Percentiles rank a stretch among this genome's conserved stretches.
Evolutionary conservation across 1,140 invertebrate genomes (phyloP).

Genomic region (Pogonognathellus flavescens): DNA sequence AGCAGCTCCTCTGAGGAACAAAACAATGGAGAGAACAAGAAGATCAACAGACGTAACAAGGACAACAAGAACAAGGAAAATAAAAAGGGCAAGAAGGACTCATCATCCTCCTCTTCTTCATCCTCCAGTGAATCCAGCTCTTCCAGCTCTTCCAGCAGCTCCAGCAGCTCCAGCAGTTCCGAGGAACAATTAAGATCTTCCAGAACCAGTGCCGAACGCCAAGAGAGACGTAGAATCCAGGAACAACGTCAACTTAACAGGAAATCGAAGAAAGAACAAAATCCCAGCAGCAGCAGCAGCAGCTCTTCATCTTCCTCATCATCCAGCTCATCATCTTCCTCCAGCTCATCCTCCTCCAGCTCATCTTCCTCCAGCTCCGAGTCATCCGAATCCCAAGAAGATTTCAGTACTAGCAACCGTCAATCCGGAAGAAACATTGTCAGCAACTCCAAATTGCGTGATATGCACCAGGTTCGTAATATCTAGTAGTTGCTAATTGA

Average conservation of each 20-base stretch:
- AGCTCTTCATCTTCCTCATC: not conserved
- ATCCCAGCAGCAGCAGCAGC: not conserved
- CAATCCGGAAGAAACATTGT: too few relatives aligned
- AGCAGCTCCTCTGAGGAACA: conserved; percentile 1
- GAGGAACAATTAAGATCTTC: not conserved
- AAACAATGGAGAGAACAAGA: too few relatives aligned
- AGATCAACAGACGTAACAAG: too few relatives aligned
- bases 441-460: not conserved
- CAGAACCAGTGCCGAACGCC: not conserved
- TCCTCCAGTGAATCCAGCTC: conserved; percentile 18
- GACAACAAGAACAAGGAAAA: not conserved
- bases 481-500: not conserved
- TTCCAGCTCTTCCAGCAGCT: conserved; percentile 18
- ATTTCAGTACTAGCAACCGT: not conserved
- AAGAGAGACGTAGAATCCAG: too few relatives aligned
- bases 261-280: not conserved
- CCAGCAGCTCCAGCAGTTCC: not conserved
- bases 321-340: not conserved
- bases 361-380: conserved; percentile 15
- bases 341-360: conserved; percentile 7
- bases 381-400: not conserved
- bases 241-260: not conserved
- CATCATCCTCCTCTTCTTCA: not conserved
- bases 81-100: not conserved
- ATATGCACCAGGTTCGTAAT: not conserved